Base-by-base conservation (phyloP, 2,888 invertebrate genomes). In the Cactoblastis cactorum region DNA sequence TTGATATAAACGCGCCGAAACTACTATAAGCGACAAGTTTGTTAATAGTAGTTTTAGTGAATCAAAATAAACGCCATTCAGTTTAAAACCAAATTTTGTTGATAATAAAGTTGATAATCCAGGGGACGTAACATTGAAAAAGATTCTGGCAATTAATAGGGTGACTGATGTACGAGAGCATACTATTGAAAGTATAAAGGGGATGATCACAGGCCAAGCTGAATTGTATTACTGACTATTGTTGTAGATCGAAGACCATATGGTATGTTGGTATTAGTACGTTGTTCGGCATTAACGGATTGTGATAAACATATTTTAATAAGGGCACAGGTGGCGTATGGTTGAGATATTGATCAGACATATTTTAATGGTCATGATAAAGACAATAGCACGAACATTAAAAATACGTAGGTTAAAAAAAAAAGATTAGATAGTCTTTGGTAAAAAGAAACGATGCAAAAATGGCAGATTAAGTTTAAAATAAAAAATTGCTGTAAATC, bases 301-400 rank as follows among this genome's bases (percentile, higher is more conserved):
- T 78, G 70, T 65, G 72, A 64, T 76, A 80, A 85, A 76, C 81
- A 84, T 81, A 83, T 83, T 85, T 79, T 82, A 80, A 79, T 81
- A 72, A 64, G 56, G 56, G 57, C 63, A 68, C 83, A 83, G 83
- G 84, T 86, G 81, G 52, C 54, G 28, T 28, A 28, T 43, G 28
- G 28, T 15, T 28, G 12, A 2, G 22, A 4, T 18, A n/a, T 24
- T 41, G 0, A 14, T 24, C 38, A 15, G 9, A 37, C 17, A 37
- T 37, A 9, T 9, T 37, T 37, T 5, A 22, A 28, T 28, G 3
- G 3, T 9, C 1, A 9, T 28, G 28, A 9, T 28, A 9, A 6
- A 22, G 22, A 4, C 9, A 9, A 1, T 28, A 9, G 28, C 9
- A 9, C n/a, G n/a, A n/a, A n/a, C n/a, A n/a, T n/a, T n/a, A n/a